Conservation (phyloP, 2,888 invertebrate species). For the Acanthopleura granulata region DNA sequence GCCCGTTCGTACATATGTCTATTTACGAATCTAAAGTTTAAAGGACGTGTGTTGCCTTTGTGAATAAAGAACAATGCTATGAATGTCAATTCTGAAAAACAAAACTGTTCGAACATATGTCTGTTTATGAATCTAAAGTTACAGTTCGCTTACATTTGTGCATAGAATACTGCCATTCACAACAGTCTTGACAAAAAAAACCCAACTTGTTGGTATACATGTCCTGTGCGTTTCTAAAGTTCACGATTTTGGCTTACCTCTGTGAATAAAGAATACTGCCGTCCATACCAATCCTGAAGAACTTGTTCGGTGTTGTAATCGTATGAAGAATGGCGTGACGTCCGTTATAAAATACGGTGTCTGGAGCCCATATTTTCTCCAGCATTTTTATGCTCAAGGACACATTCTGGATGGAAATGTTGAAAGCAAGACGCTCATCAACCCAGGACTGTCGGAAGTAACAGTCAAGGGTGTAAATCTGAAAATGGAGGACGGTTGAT, state of each 20-base stretch:
- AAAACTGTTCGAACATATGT: too few species aligned
- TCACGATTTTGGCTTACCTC: conserved; percentile 77
- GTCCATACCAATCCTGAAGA: conserved; percentile 88
- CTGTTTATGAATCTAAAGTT: too few species aligned
- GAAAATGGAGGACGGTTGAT: conserved; percentile 34
- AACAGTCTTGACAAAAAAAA: too few species aligned
- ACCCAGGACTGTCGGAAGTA: conserved; percentile 92
- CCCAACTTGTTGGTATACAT: too few species aligned
- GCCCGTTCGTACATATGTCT: conserved; percentile 76
- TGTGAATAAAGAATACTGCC: conserved; percentile 94
- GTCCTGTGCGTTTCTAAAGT: too few species aligned
- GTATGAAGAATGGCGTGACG: conserved; percentile 88
- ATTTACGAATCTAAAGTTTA: too few species aligned
- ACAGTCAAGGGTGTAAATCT: conserved; percentile 90
- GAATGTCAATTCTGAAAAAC: too few species aligned
- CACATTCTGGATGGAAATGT: conserved; percentile 67
- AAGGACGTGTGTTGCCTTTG: conserved; percentile 75
- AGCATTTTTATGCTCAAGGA: conserved; percentile 85
- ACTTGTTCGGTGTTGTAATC: conserved; percentile 93
- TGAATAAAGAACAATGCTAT: conserved; percentile 71
- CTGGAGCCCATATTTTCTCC: conserved; percentile 95
- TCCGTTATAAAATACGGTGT: conserved; percentile 79
- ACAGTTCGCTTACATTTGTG: too few species aligned
- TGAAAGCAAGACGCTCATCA: conserved; percentile 78
- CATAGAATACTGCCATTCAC: too few species aligned